Percentiles rank a stretch among this genome's conserved stretches.
These are phyloP conservation scores for Synergus umbraculus DNA, from an alignment of 2,888 invertebrate species.

Conservation along the genomic window DNA sequence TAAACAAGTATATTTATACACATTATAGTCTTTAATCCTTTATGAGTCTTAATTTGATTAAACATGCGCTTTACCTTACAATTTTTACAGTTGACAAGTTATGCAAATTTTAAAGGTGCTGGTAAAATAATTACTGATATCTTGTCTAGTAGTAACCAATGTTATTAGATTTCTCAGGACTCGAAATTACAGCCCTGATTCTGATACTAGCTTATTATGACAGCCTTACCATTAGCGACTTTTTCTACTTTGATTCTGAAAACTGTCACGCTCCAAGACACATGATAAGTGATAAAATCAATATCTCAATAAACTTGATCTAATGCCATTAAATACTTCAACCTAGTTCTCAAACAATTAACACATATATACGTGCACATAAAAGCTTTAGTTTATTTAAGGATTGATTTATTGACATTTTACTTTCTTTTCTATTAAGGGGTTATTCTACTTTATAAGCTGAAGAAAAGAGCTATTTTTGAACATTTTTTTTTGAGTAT, in stretches of 20 bases:
- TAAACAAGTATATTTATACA: neutral
- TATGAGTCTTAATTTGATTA: neutral
- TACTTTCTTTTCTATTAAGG: neutral
- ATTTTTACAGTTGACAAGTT: neutral
- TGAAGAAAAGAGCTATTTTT: no score
- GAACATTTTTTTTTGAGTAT: no score
- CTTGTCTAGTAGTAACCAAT: neutral
- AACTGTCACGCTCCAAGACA: neutral
- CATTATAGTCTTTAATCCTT: neutral
- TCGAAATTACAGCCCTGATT: neutral
- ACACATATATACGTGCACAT: neutral
- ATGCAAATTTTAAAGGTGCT: neutral
- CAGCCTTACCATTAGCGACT: neutral
- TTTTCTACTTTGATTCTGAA: neutral
- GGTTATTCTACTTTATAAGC: no score
- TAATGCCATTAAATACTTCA: constrained; percentile 13
- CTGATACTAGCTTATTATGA: neutral
- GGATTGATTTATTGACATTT: neutral
- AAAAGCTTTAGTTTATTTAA: neutral
- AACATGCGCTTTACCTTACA: neutral
- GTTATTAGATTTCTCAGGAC: neutral
- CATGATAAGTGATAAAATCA: constrained; percentile 14
- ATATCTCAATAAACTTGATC: constrained; percentile 21
- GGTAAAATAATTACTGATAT: neutral
- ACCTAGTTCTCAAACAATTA: constrained; percentile 30